Percentiles rank a stretch among this genome's conserved stretches.
Evolutionary conservation across 2,888 invertebrate species (phyloP).

Genomic region (Pristionchus entomophagus): DNA sequence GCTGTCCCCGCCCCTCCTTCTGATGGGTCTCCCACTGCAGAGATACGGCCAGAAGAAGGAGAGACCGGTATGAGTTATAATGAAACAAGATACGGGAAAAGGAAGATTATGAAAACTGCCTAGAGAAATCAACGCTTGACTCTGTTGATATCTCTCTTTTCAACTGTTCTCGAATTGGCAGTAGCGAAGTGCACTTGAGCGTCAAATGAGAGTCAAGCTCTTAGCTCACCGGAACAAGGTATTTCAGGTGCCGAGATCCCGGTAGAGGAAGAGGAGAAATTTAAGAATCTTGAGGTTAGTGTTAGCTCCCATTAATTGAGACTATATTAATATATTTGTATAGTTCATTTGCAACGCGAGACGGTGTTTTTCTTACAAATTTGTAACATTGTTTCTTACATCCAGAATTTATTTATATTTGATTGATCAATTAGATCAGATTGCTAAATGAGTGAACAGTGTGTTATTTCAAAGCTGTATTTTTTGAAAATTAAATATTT

Average conservation of each 20-base stretch:
- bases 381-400: background rate
- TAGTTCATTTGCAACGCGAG: no score
- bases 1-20: background rate
- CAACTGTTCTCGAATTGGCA: no score
- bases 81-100: no score
- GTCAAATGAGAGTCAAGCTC: no score
- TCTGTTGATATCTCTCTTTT: no score
- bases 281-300: slow-evolving; percentile 21
- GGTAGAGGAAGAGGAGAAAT: slow-evolving; percentile 1
- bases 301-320: no score
- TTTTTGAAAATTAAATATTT: background rate
- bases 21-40: background rate
- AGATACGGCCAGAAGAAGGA: background rate
- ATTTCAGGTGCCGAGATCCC: background rate
- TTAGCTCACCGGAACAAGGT: no score
- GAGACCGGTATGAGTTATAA: background rate
- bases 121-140: no score
- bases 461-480: background rate
- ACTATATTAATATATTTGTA: no score
- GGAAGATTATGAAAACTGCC: no score
- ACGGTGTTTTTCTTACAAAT: slow-evolving; percentile 6
- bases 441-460: no score
- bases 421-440: background rate
- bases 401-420: background rate
- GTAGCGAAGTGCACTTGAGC: no score